Conservation (phyloP, 2,888 invertebrate genomes). For the Papilio protenor region DNA sequence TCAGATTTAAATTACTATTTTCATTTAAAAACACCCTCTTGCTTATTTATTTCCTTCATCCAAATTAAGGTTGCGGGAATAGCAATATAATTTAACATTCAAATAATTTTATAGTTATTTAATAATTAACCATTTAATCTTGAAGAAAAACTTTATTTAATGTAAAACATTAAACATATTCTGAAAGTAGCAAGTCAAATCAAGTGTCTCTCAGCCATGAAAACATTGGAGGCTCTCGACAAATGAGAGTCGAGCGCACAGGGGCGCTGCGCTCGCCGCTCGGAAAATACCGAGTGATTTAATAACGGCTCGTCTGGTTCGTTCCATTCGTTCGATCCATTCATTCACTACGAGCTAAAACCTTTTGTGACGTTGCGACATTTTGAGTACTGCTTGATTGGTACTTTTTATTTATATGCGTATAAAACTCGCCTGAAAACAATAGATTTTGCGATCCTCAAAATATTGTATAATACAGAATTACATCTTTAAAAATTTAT, state of each 20-base stretch:
- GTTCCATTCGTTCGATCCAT: slow-evolving; percentile 48
- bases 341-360: slow-evolving; percentile 45
- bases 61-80: not conserved
- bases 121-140: not conserved
- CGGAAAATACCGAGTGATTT: slow-evolving; percentile 49
- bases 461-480: not conserved
- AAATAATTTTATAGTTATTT: not conserved
- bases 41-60: not conserved
- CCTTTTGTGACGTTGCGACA: slow-evolving; percentile 10
- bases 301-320: slow-evolving; percentile 47
- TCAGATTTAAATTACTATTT: not conserved
- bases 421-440: not conserved
- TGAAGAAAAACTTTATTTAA: not conserved
- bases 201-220: slow-evolving; percentile 25
- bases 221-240: slow-evolving; percentile 32
- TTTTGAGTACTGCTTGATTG: slow-evolving; percentile 4
- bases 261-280: slow-evolving; percentile 35
- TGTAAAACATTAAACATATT: slow-evolving; percentile 10
- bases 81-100: not conserved
- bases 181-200: slow-evolving; percentile 4
- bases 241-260: slow-evolving; percentile 18
- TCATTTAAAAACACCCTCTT: not conserved
- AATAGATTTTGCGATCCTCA: too few relatives aligned
- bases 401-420: not conserved
- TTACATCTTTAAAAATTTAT: not conserved